Evolutionary conservation across 2,888 invertebrate species (phyloP).

Genomic region (Cordilura impudica): DNA sequence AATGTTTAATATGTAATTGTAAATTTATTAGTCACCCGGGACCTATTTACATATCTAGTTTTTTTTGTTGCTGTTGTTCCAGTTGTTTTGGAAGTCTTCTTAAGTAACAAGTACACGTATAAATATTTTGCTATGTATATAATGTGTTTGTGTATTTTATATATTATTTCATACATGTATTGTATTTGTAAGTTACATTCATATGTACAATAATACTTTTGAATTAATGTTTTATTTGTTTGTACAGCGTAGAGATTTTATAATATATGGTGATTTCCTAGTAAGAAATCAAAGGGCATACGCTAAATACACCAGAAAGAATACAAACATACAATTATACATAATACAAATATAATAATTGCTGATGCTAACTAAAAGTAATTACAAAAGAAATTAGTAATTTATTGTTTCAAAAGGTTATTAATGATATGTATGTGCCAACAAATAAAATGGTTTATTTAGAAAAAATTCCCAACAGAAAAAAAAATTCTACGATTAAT

Average conservation of each 20-base stretch:
- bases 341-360: conserved; percentile 19
- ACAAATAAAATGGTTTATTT: background rate
- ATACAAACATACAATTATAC: background rate
- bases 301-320: conserved; percentile 6
- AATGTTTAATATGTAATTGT: conserved; percentile 58
- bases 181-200: background rate
- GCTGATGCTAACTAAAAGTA: conserved; percentile 37
- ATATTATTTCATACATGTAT: background rate
- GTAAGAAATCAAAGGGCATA: conserved; percentile 41
- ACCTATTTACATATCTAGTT: conserved; percentile 54
- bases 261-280: conserved; percentile 25
- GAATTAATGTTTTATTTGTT: conserved; percentile 52
- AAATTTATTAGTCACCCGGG: conserved; percentile 58
- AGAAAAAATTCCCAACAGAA: no score
- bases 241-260: conserved; percentile 32
- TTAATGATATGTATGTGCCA: conserved; percentile 21
- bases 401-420: conserved; percentile 41
- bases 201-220: conserved; percentile 56
- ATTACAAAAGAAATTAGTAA: conserved; percentile 53
- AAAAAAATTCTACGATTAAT: no score
- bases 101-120: conserved; percentile 2
- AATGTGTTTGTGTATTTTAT: background rate
- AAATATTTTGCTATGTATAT: conserved; percentile 33
- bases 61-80: conserved; percentile 2
- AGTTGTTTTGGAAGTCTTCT: conserved; percentile 7